Evolutionary conservation across 2,888 invertebrate genomes (phyloP).

Genomic region (Nysson spinosus): DNA sequence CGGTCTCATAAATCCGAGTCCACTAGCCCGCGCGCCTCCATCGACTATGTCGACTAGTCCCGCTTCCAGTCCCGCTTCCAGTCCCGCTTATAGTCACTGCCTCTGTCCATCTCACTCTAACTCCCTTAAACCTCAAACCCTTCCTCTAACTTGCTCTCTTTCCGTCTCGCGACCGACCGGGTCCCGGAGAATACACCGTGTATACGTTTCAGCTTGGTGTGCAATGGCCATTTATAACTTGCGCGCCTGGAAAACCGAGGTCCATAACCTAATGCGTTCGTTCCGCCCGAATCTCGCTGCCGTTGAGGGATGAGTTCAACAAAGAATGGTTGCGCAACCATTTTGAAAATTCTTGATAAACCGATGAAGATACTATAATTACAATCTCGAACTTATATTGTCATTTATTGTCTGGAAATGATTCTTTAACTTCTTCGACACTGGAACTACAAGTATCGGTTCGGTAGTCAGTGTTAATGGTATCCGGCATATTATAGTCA

Average conservation of each 20-base stretch:
- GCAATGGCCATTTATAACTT: conserved; percentile 65
- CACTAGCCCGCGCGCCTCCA: conserved; percentile 75
- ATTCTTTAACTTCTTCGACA: no score
- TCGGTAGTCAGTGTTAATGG: no score
- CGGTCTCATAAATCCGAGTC: conserved; percentile 80
- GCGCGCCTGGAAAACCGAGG: conserved; percentile 63
- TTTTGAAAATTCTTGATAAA: conserved; percentile 41
- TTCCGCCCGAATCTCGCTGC: conserved; percentile 46
- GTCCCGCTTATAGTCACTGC: conserved; percentile 18
- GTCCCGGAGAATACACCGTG: conserved; percentile 49
- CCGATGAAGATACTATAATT: conserved; percentile 42
- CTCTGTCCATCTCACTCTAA: no score
- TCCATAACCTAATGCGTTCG: conserved; percentile 64
- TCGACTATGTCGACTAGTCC: conserved; percentile 65
- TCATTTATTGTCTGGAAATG: no score
- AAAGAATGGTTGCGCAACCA: conserved; percentile 55
- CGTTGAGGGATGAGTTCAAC: conserved; percentile 58
- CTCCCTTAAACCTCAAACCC: no score
- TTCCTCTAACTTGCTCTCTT: conserved; percentile 25
- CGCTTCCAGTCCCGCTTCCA: conserved; percentile 50
- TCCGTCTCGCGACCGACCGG: conserved; percentile 29
- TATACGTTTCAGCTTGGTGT: conserved; percentile 67
- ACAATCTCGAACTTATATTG: no score
- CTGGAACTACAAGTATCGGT: no score
- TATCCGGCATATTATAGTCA: no score